Base-by-base conservation (phyloP, 2,797 vertebrate species). In the Perodicticus potto region DNA sequence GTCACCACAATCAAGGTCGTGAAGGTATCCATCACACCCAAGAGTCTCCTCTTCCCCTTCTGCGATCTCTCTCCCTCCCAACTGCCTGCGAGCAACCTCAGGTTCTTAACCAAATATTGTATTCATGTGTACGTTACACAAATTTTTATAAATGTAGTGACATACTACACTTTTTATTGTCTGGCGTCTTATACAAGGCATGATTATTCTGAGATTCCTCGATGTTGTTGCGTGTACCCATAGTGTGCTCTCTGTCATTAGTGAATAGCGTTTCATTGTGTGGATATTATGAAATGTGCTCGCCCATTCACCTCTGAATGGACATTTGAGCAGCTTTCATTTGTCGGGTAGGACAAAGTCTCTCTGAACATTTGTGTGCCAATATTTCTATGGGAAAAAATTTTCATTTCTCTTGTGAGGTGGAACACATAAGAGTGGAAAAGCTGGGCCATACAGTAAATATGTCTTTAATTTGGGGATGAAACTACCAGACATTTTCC, bases 401-500 rank as follows among this genome's bases (percentile, higher is more conserved):
- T 49, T 65, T 14, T 10, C 19, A 0, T 85, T 80, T 89, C 43
- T 85, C 37, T 70, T 69, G 65, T 29, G 10, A 20, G 49, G 2
- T 53, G 49, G 80, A 84, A 65, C 27, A 34, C 45, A 85, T 40
- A 22, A 2, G 13, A 34, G 23, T 40, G 23, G 55, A 78, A 77
- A 87, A 29, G 17, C 57, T 20, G 55, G 20, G 25, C 6, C 63
- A 14, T 19, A 61, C 32, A 32, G 34, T 5, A 63, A 12, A 40
- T 19, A 74, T 17, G 2, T 74, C 25, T 67, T 67, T 70, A 72
- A 37, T 32, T 20, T 72, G 86, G 53, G 59, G 53, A 22, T 53
- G 72, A 89, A 82, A 78, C 55, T 34, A 32, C 25, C 69, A 59
- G 77, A 40, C 13, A 77, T 72, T 92, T 91, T 83, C 84, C 23